These are phyloP conservation scores for Sula dactylatra DNA, from an alignment of 2,113 vertebrate species.

Conservation along the genomic window DNA sequence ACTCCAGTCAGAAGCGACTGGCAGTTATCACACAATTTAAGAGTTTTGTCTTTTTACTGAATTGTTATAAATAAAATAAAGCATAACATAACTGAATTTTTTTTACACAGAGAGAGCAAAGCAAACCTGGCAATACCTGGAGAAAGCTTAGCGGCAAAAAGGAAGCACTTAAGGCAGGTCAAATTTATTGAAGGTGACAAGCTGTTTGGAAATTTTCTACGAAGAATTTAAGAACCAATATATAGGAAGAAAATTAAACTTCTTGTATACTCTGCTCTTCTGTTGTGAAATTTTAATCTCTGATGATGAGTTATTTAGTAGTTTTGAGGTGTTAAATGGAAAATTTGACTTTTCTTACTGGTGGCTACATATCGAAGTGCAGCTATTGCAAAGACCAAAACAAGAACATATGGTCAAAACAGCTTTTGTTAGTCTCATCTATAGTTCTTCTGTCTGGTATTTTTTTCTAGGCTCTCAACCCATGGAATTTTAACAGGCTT, in stretches of 20 bases:
- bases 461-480: neutral
- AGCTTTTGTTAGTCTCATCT: neutral
- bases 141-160: neutral
- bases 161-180: neutral
- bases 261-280: neutral
- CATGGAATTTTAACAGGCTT: neutral
- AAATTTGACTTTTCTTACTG: neutral
- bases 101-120: neutral
- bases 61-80: neutral
- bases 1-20: neutral
- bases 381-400: neutral
- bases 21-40: neutral
- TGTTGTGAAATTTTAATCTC: neutral
- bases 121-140: neutral
- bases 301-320: neutral
- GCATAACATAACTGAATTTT: neutral
- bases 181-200: neutral
- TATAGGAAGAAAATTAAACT: neutral
- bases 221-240: neutral
- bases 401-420: neutral
- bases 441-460: neutral
- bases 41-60: neutral
- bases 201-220: neutral
- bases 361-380: neutral
- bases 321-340: neutral